Evolutionary conservation across 2,797 vertebrate species (phyloP).

Genomic region (Chelonia mydas): DNA sequence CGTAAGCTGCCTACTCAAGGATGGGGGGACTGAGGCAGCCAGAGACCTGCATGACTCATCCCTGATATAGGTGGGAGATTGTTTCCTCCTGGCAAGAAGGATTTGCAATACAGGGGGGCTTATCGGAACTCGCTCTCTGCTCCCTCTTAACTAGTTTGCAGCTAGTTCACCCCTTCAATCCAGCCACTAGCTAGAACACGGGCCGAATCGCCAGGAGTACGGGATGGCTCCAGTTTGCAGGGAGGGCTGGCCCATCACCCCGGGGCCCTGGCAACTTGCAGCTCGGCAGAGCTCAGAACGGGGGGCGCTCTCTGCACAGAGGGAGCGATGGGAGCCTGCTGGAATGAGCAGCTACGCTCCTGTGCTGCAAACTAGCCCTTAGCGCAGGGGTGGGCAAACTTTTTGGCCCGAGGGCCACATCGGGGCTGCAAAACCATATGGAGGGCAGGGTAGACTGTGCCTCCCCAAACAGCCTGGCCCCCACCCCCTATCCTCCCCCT

Average conservation of each 20-base stretch:
- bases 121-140: background rate
- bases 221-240: background rate
- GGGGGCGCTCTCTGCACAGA: no score
- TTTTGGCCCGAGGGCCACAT: no score
- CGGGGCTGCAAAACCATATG: no score
- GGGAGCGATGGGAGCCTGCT: background rate
- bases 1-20: background rate
- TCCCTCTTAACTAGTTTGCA: background rate
- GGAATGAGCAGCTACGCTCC: background rate
- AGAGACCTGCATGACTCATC: background rate
- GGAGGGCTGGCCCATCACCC: background rate
- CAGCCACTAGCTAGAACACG: background rate
- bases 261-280: background rate
- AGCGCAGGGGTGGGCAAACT: no score
- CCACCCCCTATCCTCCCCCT: no score
- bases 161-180: background rate
- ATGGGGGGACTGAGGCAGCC: background rate
- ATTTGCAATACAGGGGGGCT: background rate
- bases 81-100: background rate
- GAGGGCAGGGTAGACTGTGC: no score
- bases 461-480: no score
- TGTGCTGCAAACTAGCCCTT: background rate
- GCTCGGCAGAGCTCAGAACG: no score
- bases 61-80: background rate
- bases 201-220: accelerated